Evolutionary conservation across 2,888 invertebrate genomes (phyloP), one percentile per base, ranked within the genome.

Genomic region (Anarsia innoxiella): DNA sequence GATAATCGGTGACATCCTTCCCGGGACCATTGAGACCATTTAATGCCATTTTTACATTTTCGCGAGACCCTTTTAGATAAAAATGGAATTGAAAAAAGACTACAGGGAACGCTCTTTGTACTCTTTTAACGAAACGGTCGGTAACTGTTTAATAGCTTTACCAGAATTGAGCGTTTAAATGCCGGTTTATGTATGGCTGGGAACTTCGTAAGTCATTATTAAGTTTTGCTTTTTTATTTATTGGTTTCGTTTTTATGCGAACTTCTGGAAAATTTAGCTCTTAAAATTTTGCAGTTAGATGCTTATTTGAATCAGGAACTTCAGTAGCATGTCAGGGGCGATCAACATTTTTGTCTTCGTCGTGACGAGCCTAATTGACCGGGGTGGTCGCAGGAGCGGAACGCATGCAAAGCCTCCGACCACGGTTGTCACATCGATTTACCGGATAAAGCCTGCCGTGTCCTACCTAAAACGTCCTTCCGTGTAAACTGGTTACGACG

Each of bases 1-100:
- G 64, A 66, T 78, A 79, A 78, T 77, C 70, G 70, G 46, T 51
- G 44, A 68, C 76, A 77, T 78, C 76, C 78, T 76, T 66, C 63
- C 59, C 64, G 56, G 53, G 58, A 48, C 57, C 61, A 66, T 68
- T 65, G 60, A 60, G 54, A 43, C 56, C 52, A 45, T 64, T 65
- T 56, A 49, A 56, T 56, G 50, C 54, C 59, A 64, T 67, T 64
- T 59, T 54, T 56, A 49, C 51, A 47, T 49, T 44, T 34, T 31
- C 40, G 35, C 28, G 16, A 27, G 35, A 4, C 15, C 29, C 25
- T 28, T 23, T 31, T 12, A 19, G 12, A 16, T 19, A 31, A 33
- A 40, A 40, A 40, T 32, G 12, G 15, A 31, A 23, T 19, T 34
- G 26, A 34, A 27, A 36, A 35, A 15, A 16, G 30, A 14, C 23